A percentile compares a stretch with the other conserved stretches of the same genome.
Evolutionary conservation across 2,113 vertebrate species (phyloP).

Genomic region (Neopipo cinnamomea): DNA sequence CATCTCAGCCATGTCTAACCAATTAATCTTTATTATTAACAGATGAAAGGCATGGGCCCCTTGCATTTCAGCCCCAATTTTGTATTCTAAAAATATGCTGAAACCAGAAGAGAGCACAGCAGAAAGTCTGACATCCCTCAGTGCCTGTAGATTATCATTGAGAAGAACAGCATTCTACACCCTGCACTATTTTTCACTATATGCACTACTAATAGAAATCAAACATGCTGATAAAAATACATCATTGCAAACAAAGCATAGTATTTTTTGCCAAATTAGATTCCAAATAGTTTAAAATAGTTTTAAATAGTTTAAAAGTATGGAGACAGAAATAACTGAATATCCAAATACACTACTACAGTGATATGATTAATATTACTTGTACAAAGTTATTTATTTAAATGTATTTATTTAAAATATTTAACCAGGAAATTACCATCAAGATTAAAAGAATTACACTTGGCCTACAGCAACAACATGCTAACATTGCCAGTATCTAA

Average conservation of each 20-base stretch:
- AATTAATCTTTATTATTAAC: neutral
- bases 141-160: neutral
- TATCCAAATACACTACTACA: neutral
- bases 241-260: neutral
- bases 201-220: neutral
- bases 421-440: conserved; percentile 43
- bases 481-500: conserved; percentile 14
- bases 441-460: conserved; percentile 23
- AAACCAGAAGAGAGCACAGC: neutral
- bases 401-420: conserved; percentile 55
- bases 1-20: neutral
- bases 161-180: neutral
- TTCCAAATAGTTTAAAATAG: too few relatives aligned
- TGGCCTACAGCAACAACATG: conserved; percentile 18
- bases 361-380: neutral
- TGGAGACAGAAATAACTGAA: neutral
- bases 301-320: neutral
- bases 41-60: neutral
- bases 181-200: neutral
- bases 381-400: conserved; percentile 23
- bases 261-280: neutral
- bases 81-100: neutral
- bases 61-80: neutral
- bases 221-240: neutral
- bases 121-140: neutral